These are phyloP conservation scores for Papilio aristodemus DNA, from an alignment of 1,140 invertebrate species.

Conservation along the genomic window DNA sequence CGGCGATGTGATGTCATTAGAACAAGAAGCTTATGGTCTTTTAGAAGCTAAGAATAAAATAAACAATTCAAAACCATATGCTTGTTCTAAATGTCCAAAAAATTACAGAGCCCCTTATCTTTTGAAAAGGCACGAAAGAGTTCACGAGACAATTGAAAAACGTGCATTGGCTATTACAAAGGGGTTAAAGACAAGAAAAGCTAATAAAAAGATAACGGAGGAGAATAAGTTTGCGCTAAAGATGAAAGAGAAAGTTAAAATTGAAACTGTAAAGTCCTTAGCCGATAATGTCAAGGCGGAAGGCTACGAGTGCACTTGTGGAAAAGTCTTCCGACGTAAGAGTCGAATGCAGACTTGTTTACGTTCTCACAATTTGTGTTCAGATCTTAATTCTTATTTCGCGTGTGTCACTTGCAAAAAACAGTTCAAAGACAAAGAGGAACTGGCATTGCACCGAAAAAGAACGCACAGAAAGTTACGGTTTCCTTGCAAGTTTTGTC, in stretches of 20 bases:
- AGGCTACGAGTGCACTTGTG: constrained; percentile 68
- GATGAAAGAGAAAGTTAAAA: constrained; percentile 33
- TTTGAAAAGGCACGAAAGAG: constrained; percentile 52
- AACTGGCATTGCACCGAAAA: constrained; percentile 57
- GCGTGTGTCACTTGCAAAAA: constrained; percentile 61
- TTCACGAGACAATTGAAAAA: constrained; percentile 61
- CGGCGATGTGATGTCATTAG: constrained; percentile 64
- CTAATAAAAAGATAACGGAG: constrained; percentile 46
- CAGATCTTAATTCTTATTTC: constrained; percentile 44
- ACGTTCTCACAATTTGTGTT: constrained; percentile 56
- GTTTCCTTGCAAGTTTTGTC: constrained; percentile 74
- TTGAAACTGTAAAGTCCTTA: constrained; percentile 32
- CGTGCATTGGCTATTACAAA: constrained; percentile 53
- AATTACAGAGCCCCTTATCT: constrained; percentile 39
- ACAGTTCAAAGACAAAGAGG: constrained; percentile 63
- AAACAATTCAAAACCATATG: constrained; percentile 29
- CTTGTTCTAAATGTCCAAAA: constrained; percentile 64
- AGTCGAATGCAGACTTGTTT: constrained; percentile 69
- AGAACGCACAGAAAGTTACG: constrained; percentile 57
- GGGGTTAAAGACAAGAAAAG: constrained; percentile 55
- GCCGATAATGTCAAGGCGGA: constrained; percentile 52
- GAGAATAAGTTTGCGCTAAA: constrained; percentile 26
- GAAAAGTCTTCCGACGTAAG: constrained; percentile 57
- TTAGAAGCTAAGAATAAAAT: constrained; percentile 53
- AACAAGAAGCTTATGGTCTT: constrained; percentile 71